Base-by-base conservation (phyloP, 2,888 invertebrate genomes). In the Heteromyza rotundicornis region DNA sequence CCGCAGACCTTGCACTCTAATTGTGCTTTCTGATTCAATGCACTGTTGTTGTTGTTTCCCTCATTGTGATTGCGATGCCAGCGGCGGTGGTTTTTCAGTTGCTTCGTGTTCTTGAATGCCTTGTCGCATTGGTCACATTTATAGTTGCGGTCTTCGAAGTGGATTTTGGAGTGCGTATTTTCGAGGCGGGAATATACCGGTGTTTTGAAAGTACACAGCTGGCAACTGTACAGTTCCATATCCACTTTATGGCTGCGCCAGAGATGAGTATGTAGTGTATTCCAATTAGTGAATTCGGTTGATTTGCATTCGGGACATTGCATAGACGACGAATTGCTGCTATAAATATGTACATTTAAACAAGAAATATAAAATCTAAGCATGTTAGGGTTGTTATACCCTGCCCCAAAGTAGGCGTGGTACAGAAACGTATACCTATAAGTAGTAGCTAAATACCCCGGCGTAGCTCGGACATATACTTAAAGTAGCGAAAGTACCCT, bases 241-340 rank as follows among this genome's bases (percentile, higher is more conserved):
- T 94, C 93, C 10, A 93, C 86, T 52, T 86, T 85, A 78, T 95
- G 94, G 0, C 84, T 75, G 55, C 90, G 87, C 94, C 94, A 95
- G 52, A 94, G 83, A 77, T 95, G 95, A 2, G 89, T 88, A 64
- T 91, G 89, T n/a, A 93, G 77, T 0, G 87, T 85, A 69, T 89
- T 89, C 86, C 92, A 91, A 8, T 86, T 86, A 1, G 75, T 79
- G 36, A 81, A 82, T 53, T 77, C 74, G 10, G 69, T 76, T 0
- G 85, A 77, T 27, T 70, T 82, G 79, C 94, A 94, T 76, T 92
- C 90, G 0, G 87, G 87, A 80, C 94, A 94, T 24, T 78, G 66
- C 74, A 80, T 80, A 0, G 77, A 67, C 14, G 71, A 78, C 1
- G 68, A 57, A 19, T 68, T 66, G 19, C 71, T 70, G 20, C 49